Base-by-base conservation (phyloP, 1,140 invertebrate species). In the Wasmannia auropunctata region DNA sequence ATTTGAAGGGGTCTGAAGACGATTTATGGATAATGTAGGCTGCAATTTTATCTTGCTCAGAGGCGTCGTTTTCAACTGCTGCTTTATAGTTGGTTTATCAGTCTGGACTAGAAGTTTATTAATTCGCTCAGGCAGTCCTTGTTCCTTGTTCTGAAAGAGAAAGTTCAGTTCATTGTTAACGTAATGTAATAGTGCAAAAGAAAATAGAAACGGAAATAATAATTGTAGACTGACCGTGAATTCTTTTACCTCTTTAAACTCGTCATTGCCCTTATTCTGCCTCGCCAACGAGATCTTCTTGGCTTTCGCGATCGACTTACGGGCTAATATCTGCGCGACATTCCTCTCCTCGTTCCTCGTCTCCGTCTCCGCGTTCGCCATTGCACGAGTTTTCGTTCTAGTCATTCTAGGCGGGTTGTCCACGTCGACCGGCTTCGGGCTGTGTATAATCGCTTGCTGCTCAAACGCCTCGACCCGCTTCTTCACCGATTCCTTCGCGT, bases 391-490 rank as follows among this genome's bases (percentile, higher is more conserved):
- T 85, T 95, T 95, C 0, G 95, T 95, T 87, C 95, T 94, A 0
- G 95, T 95, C 14, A 95, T 43, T 83, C 94, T 91, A n/a, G n/a
- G n/a, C n/a, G n/a, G 60, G 70, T 92, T 6, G 87, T 91, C 88
- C 4, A 86, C 19, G 4, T 92, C 88, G 8, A 80, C 67, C 8
- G 88, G 31, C 14, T 92, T 92, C 1, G 93, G 93, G 87, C 91
- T 94, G 5, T 86, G 87, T 22, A 92, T 67, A 28, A 75, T 91
- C 16, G 89, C 94, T 88, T 96, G 96, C 85, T 96, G 96, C 85
- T 96, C 96, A 86, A 96, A 97, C 2, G 96, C 96, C 86, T 96
- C 95, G 0, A 97, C 96, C 28, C 96, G 95, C 90, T 96, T 96
- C 86, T 96, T 96, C 28, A 96, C 95, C 0, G 96, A 96, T 85